Evolutionary conservation across 2,113 vertebrate genomes (phyloP).

Genomic region (Girardinichthys multiradiatus): DNA sequence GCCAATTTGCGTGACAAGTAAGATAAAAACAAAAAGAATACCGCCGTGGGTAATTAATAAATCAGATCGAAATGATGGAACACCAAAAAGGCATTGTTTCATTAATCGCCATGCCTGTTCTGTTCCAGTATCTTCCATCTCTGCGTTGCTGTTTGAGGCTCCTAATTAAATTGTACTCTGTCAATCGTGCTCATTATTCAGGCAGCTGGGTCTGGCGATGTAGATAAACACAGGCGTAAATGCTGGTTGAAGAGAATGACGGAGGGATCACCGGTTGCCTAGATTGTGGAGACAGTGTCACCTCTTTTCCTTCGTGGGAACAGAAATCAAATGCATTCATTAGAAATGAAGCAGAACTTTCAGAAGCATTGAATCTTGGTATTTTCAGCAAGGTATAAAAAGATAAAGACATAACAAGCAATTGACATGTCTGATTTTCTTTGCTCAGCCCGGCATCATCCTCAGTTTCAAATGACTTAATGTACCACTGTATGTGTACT

Average conservation of each 20-base stretch:
- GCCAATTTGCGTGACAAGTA: slow-evolving; percentile 46
- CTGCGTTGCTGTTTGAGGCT: slow-evolving; percentile 32
- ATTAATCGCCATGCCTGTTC: slow-evolving; percentile 62
- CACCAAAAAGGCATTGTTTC: slow-evolving; percentile 55
- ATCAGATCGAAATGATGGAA: slow-evolving; percentile 70
- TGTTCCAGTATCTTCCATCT: slow-evolving; percentile 65
- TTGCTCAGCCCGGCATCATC: not conserved
- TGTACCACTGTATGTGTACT: too few relatives aligned
- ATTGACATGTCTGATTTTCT: not conserved
- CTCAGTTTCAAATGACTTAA: too few relatives aligned
- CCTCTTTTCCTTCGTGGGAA: not conserved
- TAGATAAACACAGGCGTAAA: slow-evolving; percentile 57
- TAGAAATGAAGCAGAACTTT: not conserved
- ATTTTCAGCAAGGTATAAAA: not conserved
- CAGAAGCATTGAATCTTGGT: not conserved
- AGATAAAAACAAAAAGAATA: slow-evolving; percentile 38
- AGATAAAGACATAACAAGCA: not conserved
- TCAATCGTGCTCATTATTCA: slow-evolving; percentile 74
- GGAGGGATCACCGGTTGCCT: slow-evolving; percentile 16
- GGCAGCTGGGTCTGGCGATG: slow-evolving; percentile 57
- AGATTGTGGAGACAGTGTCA: slow-evolving; percentile 8
- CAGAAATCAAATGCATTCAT: not conserved
- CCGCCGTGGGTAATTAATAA: slow-evolving; percentile 73
- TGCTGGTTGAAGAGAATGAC: slow-evolving; percentile 49
- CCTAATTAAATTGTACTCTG: slow-evolving; percentile 77